Evolutionary conservation across 2,797 vertebrate species (phyloP).

Genomic region (Pseudocheirus occidentalis): DNA sequence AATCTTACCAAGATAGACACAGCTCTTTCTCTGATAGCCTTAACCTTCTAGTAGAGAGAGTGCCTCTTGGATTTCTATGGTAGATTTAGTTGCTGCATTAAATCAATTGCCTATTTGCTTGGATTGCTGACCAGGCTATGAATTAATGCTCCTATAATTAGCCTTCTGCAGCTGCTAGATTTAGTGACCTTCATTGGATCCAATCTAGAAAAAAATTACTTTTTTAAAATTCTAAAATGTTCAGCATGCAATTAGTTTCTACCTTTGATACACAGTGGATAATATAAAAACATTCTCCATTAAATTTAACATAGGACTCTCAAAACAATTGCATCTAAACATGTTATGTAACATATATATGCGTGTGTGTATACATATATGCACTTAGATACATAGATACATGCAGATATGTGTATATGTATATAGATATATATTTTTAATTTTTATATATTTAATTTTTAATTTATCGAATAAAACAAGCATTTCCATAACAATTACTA

Average conservation of each 20-base stretch:
- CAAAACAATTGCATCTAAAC: not conserved
- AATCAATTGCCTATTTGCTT: not conserved
- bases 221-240: not conserved
- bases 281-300: not conserved
- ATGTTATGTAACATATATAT: not conserved
- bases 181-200: not conserved
- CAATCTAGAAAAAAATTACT: not conserved
- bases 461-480: not conserved
- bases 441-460: not conserved
- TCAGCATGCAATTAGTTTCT: not conserved
- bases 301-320: not conserved
- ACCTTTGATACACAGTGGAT: not conserved
- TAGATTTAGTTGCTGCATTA: not conserved
- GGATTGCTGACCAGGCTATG: not conserved
- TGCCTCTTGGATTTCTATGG: not conserved
- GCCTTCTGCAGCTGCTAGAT: not conserved
- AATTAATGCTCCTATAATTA: not conserved
- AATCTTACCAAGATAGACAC: not conserved
- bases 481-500: not conserved
- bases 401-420: too few relatives aligned
- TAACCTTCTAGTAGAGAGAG: not conserved
- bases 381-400: too few relatives aligned
- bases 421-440: not conserved
- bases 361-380: too few relatives aligned
- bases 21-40: not conserved